Evolutionary conservation across 1,140 invertebrate genomes (phyloP).

Genomic region (Tachypleus tridentatus): DNA sequence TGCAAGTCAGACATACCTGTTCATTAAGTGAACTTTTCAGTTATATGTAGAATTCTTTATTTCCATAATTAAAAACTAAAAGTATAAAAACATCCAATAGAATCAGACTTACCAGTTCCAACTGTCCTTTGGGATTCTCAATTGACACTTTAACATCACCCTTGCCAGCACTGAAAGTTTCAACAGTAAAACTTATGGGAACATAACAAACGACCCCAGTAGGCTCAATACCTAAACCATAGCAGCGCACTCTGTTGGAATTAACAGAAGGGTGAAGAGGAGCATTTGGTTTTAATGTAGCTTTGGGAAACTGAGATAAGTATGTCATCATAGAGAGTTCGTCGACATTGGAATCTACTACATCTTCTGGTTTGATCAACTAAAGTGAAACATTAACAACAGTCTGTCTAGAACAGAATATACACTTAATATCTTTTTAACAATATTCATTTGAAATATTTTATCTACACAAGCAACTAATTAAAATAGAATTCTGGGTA

Average conservation of each 20-base stretch:
- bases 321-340: conserved; percentile 96
- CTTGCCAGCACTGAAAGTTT: conserved; percentile 76
- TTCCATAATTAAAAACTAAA: conserved; percentile 16
- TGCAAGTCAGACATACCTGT: no score
- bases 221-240: conserved; percentile 80
- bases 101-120: conserved; percentile 45
- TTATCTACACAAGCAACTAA: no score
- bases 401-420: no score
- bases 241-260: conserved; percentile 67
- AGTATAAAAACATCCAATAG: background rate
- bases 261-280: conserved; percentile 68
- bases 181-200: conserved; percentile 73
- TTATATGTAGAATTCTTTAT: background rate
- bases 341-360: conserved; percentile 86
- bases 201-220: conserved; percentile 59
- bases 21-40: no score
- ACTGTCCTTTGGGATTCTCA: conserved; percentile 57
- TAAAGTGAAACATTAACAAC: conserved; percentile 30
- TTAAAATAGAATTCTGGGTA: no score
- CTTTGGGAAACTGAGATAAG: conserved; percentile 81
- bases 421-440: no score
- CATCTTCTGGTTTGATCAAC: conserved; percentile 83
- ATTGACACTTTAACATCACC: conserved; percentile 61
- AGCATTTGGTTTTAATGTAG: conserved; percentile 69
- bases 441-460: no score